phyloP scores from a whole-genome alignment of 2,113 vertebrate species.

The Aspidoscelis tigris region DNA sequence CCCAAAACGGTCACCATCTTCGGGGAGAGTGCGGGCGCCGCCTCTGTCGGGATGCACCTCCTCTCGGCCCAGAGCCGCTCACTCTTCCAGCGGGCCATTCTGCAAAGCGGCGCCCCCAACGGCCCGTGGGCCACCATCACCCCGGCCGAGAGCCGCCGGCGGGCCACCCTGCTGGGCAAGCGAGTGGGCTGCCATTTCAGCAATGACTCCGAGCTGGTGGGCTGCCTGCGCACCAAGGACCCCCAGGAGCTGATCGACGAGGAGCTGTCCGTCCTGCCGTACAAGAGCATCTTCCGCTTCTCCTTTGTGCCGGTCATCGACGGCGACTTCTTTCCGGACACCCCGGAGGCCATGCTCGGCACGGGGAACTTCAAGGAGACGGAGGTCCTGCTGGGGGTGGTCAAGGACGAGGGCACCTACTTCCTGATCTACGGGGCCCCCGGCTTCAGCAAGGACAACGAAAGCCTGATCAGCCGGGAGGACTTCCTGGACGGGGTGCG shows the following conservation, averaged over 20 bases:
- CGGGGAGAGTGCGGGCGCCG: constrained; percentile 90
- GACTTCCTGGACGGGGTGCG: constrained; percentile 89
- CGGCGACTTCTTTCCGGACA: constrained; percentile 85
- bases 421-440: constrained; percentile 91
- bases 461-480: constrained; percentile 88
- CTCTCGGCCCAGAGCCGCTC: constrained; percentile 83
- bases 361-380: constrained; percentile 82
- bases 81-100: constrained; percentile 85
- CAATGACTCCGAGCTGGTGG: constrained; percentile 74
- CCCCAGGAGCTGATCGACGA: constrained; percentile 85
- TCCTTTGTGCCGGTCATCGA: constrained; percentile 91
- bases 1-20: constrained; percentile 89
- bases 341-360: constrained; percentile 83
- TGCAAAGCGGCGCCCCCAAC: constrained; percentile 90
- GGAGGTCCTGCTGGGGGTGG: constrained; percentile 87
- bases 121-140: constrained; percentile 87
- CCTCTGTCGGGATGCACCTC: constrained; percentile 87
- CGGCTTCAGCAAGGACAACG: constrained; percentile 93
- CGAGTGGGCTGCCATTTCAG: constrained; percentile 81
- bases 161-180: constrained; percentile 80
- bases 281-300: constrained; percentile 86
- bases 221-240: constrained; percentile 79
- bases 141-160: constrained; percentile 81
- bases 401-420: constrained; percentile 90
- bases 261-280: constrained; percentile 83